Percentiles rank a stretch among this genome's conserved stretches.
Evolutionary conservation across 1,140 invertebrate genomes (phyloP).

Genomic region (Dendrolimus kikuchii): DNA sequence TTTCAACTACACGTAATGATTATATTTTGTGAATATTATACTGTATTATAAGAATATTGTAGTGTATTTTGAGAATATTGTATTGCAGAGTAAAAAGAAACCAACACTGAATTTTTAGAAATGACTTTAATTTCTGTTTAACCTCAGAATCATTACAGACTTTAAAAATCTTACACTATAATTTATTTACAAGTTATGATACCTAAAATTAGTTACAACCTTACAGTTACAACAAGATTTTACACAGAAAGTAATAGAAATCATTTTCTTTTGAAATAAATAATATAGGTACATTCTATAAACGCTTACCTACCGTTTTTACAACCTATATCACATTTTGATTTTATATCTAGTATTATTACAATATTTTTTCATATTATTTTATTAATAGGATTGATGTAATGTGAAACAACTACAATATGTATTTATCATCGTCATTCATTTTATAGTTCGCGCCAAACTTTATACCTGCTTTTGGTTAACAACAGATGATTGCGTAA

Average conservation of each 20-base stretch:
- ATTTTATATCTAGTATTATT: constrained; percentile 47
- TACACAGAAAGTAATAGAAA: constrained; percentile 35
- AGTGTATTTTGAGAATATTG: too few relatives aligned
- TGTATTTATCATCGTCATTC: background rate
- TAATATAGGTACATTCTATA: constrained; percentile 31
- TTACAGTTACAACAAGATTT: constrained; percentile 18
- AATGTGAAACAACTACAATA: constrained; percentile 6
- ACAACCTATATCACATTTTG: constrained; percentile 70
- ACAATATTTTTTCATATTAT: constrained; percentile 3
- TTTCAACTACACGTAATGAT: too few relatives aligned
- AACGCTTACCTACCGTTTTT: constrained; percentile 58
- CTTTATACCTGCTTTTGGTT: too few relatives aligned
- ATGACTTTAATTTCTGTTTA: constrained; percentile 63
- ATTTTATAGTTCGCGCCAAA: too few relatives aligned
- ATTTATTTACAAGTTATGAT: constrained; percentile 54
- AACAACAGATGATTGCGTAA: too few relatives aligned
- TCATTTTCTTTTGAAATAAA: constrained; percentile 15
- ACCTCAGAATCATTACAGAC: constrained; percentile 62
- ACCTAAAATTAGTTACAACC: constrained; percentile 24
- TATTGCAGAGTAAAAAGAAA: background rate
- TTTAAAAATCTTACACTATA: constrained; percentile 66
- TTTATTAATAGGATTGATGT: constrained; percentile 6
- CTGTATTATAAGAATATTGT: too few relatives aligned
- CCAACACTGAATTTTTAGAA: constrained; percentile 42
- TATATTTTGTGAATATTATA: too few relatives aligned